Percentiles rank a stretch among this genome's conserved stretches.
phyloP scores from a whole-genome alignment of 2,888 invertebrate genomes.

The Acanthosepion lycidas region DNA sequence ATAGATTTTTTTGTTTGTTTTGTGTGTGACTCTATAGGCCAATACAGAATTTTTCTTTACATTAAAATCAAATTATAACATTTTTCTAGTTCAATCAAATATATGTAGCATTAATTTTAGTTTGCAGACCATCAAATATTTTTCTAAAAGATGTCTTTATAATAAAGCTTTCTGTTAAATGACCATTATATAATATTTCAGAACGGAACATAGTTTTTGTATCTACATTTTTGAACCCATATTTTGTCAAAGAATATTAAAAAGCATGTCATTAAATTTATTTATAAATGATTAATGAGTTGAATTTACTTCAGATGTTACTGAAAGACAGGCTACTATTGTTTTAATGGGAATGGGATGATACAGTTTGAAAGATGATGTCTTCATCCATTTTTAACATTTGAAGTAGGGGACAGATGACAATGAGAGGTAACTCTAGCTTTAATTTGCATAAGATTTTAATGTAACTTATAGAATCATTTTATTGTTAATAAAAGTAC shows the following conservation, averaged over 20 bases:
- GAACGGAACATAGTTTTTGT: too few species aligned
- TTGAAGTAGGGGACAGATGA: neutral
- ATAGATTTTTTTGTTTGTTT: too few species aligned
- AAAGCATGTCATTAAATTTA: neutral
- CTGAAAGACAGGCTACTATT: too few species aligned
- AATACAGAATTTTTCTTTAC: too few species aligned
- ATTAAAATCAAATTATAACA: too few species aligned
- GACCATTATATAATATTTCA: too few species aligned
- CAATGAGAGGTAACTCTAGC: neutral
- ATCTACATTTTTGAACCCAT: neutral
- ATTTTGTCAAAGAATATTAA: neutral
- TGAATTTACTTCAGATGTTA: neutral
- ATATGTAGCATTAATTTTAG: too few species aligned
- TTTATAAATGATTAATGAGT: neutral
- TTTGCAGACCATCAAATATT: too few species aligned
- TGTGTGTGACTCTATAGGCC: too few species aligned
- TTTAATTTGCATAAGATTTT: neutral
- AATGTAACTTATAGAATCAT: neutral
- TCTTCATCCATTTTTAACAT: neutral
- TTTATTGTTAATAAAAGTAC: neutral
- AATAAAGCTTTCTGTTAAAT: too few species aligned
- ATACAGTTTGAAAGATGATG: neutral
- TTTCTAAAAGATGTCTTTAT: too few species aligned
- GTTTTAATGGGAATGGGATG: neutral
- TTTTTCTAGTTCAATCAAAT: too few species aligned